Conservation (phyloP, 2,888 invertebrate species). For the Erebia palarica region DNA sequence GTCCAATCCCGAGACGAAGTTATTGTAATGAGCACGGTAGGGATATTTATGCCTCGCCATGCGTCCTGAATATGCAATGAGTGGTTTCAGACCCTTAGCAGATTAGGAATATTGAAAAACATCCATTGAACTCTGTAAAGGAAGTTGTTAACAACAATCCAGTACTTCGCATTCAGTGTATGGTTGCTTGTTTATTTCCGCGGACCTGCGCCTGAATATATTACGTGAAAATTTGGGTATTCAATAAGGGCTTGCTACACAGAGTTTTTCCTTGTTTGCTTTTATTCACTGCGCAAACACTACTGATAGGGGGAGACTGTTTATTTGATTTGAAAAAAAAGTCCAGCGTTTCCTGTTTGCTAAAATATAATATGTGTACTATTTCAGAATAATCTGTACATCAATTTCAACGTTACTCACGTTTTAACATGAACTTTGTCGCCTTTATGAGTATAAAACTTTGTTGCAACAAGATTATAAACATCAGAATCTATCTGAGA, state of each 20-base stretch:
- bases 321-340: conserved; percentile 6
- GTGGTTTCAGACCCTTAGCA: conserved; percentile 42
- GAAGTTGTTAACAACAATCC: conserved; percentile 16
- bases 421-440: too few relatives aligned
- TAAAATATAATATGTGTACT: not conserved
- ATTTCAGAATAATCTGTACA: not conserved
- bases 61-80: conserved; percentile 76
- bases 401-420: not conserved
- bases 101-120: conserved; percentile 31
- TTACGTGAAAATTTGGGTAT: conserved; percentile 52
- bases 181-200: not conserved
- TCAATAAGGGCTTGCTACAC: conserved; percentile 56
- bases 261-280: conserved; percentile 47
- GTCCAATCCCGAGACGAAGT: conserved; percentile 63
- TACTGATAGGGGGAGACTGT: conserved; percentile 57
- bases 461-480: too few relatives aligned
- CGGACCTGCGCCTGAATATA: conserved; percentile 24
- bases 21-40: conserved; percentile 79
- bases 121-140: conserved; percentile 30
- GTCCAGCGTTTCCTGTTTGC: conserved; percentile 9
- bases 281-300: conserved; percentile 65
- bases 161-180: conserved; percentile 30
- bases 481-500: too few relatives aligned
- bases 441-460: too few relatives aligned
- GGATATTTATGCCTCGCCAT: conserved; percentile 78